A percentile compares a stretch with the other conserved stretches of the same genome.
phyloP scores from a whole-genome alignment of 2,113 vertebrate species.

The Mormyrus lacerda region DNA sequence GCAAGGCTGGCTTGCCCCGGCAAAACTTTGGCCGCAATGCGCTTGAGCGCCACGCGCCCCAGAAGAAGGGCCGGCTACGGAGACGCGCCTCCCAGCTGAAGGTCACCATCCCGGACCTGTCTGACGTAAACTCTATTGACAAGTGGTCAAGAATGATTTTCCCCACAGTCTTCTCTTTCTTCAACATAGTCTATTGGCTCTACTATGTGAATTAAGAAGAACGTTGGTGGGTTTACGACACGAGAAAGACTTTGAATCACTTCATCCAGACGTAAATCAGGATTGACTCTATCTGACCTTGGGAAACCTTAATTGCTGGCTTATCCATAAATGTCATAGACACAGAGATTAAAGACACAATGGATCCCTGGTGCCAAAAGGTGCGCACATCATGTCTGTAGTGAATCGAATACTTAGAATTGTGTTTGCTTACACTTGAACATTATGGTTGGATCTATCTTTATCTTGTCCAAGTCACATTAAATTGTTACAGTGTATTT shows the following conservation, averaged over 20 bases:
- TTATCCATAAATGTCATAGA: slow-evolving; percentile 53
- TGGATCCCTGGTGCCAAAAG: slow-evolving; percentile 50
- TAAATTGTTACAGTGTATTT: not conserved
- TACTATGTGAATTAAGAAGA: slow-evolving; percentile 91
- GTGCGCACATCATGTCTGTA: slow-evolving; percentile 47
- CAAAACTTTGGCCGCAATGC: slow-evolving; percentile 88
- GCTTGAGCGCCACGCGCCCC: slow-evolving; percentile 84
- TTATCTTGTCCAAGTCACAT: not conserved
- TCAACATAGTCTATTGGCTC: slow-evolving; percentile 97
- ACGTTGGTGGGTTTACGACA: slow-evolving; percentile 64
- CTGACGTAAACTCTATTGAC: slow-evolving; percentile 98
- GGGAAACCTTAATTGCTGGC: slow-evolving; percentile 87
- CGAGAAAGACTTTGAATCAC: slow-evolving; percentile 71
- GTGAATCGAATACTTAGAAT: slow-evolving; percentile 29
- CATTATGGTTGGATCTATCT: slow-evolving; percentile 42
- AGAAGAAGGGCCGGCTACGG: slow-evolving; percentile 91
- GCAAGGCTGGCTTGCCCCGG: slow-evolving; percentile 81
- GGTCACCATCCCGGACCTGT: slow-evolving; percentile 95
- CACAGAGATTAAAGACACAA: slow-evolving; percentile 40
- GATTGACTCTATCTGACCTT: slow-evolving; percentile 68
- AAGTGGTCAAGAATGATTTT: slow-evolving; percentile 98
- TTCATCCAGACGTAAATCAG: slow-evolving; percentile 61
- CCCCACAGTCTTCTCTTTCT: slow-evolving; percentile 95
- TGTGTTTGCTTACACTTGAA: slow-evolving; percentile 64
- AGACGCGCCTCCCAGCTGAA: slow-evolving; percentile 90